A percentile compares a stretch with the other conserved stretches of the same genome.
Evolutionary conservation across 2,113 vertebrate genomes (phyloP).

Genomic region (Oplegnathus fasciatus): DNA sequence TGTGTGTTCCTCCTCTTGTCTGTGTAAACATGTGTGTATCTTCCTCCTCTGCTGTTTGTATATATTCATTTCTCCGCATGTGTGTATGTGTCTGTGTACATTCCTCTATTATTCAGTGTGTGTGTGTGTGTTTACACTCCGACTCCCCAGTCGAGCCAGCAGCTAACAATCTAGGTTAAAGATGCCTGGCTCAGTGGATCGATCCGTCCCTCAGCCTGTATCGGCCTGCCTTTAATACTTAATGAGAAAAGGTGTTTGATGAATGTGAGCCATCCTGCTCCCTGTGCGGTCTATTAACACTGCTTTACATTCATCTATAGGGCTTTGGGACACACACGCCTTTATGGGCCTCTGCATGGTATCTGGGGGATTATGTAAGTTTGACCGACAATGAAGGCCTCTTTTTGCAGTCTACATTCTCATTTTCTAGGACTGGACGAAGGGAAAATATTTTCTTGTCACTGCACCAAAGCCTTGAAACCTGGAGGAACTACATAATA

Average conservation of each 20-base stretch:
- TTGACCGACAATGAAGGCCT: not conserved
- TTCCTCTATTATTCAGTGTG: slow-evolving; percentile 8
- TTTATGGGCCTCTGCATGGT: slow-evolving; percentile 5
- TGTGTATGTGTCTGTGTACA: slow-evolving; percentile 4
- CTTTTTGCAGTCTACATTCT: not conserved
- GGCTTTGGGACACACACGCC: slow-evolving; percentile 15
- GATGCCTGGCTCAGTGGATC: slow-evolving; percentile 63
- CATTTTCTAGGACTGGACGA: not conserved
- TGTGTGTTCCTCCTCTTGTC: not conserved
- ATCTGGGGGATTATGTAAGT: slow-evolving; percentile 42
- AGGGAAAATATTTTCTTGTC: not conserved
- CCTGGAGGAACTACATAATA: not conserved
- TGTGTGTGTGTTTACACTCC: slow-evolving; percentile 29
- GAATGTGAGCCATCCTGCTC: slow-evolving; percentile 67
- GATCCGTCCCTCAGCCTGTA: slow-evolving; percentile 60
- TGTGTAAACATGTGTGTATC: not conserved
- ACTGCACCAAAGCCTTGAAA: not conserved
- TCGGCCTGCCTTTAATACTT: slow-evolving; percentile 73
- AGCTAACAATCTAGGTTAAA: slow-evolving; percentile 75
- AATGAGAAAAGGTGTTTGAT: slow-evolving; percentile 76
- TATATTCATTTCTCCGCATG: not conserved
- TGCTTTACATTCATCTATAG: slow-evolving; percentile 69
- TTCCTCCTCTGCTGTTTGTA: not conserved
- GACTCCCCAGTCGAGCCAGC: slow-evolving; percentile 25
- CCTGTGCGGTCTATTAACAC: slow-evolving; percentile 70